Evolutionary conservation across 1,140 invertebrate genomes (phyloP).

Genomic region (Drosophila grimshawi): DNA sequence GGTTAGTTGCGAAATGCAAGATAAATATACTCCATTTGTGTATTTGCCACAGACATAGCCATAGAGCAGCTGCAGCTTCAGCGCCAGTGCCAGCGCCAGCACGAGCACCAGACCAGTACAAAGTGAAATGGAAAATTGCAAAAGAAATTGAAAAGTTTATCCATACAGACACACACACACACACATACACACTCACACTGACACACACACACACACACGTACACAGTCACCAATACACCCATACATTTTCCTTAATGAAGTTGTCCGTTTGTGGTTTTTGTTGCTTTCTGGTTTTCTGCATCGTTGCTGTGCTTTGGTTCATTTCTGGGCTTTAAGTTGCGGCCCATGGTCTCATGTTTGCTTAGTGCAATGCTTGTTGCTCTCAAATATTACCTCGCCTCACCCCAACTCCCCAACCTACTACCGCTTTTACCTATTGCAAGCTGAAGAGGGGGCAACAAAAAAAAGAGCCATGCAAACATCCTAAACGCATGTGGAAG

Average conservation of each 20-base stretch:
- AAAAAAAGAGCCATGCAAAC: conserved; percentile 37
- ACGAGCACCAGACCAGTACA: conserved; percentile 40
- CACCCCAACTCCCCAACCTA: neutral
- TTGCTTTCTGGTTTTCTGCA: conserved; percentile 9
- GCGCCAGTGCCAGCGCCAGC: neutral
- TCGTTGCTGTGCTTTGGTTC: conserved; percentile 16
- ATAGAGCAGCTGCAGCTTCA: conserved; percentile 4
- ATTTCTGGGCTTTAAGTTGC: conserved; percentile 34
- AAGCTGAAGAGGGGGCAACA: neutral
- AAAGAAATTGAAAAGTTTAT: conserved; percentile 69
- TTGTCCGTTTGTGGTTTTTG: conserved; percentile 35
- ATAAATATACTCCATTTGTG: conserved; percentile 63
- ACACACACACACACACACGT: neutral
- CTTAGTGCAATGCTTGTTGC: conserved; percentile 39
- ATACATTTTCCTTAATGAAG: conserved; percentile 59
- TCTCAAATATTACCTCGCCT: conserved; percentile 17
- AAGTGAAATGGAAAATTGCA: conserved; percentile 68
- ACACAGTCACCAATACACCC: neutral
- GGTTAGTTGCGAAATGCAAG: conserved; percentile 70
- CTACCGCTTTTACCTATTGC: neutral
- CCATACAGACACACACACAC: conserved; percentile 25
- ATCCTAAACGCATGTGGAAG: conserved; percentile 5
- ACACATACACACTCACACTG: neutral
- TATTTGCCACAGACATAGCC: conserved; percentile 32
- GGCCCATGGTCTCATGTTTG: conserved; percentile 22